Conservation (phyloP, 2,888 invertebrate genomes). For the Pteria penguin region DNA sequence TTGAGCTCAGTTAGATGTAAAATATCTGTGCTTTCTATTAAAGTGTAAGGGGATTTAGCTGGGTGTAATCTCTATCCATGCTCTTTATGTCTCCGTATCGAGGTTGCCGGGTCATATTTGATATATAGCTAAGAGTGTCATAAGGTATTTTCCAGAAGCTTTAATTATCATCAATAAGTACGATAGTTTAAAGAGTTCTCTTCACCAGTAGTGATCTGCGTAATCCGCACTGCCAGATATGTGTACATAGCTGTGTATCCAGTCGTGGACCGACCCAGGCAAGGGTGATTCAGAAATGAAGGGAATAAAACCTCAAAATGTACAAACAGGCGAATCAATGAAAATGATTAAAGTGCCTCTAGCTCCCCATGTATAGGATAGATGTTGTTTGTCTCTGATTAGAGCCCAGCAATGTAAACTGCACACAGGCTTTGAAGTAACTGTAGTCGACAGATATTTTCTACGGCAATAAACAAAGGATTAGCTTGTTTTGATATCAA, state of each 20-base stretch:
- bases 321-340: not conserved
- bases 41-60: too few species aligned
- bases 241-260: not conserved
- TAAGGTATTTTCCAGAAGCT: not conserved
- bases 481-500: slow-evolving; percentile 5
- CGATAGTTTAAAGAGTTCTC: not conserved
- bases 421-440: slow-evolving; percentile 3
- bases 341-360: not conserved
- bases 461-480: slow-evolving; percentile 6
- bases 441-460: not conserved
- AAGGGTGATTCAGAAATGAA: not conserved
- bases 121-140: not conserved
- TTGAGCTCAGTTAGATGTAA: too few species aligned
- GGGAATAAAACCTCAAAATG: not conserved
- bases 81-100: too few species aligned
- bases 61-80: too few species aligned
- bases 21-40: too few species aligned
- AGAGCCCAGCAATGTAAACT: not conserved
- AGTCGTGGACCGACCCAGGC: too few species aligned
- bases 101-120: not conserved
- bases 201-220: not conserved
- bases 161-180: not conserved
- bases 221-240: not conserved
- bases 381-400: not conserved
- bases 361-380: not conserved